Conservation (phyloP, 2,797 vertebrate species). For the Tragopan temminckii region DNA sequence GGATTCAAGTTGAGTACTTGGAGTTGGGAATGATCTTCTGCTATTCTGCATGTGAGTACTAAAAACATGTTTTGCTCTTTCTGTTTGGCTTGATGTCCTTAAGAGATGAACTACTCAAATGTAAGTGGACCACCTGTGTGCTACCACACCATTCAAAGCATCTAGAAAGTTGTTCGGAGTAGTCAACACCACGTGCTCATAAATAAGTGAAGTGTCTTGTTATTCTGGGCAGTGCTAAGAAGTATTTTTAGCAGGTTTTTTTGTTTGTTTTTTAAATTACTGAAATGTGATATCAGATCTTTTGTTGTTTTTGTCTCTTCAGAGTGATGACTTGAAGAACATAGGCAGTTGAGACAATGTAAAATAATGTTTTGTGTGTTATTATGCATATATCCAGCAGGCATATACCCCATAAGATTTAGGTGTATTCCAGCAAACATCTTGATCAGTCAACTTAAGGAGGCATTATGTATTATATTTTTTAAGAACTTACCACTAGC, state of each 20-base stretch:
- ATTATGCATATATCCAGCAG: fast-evolving
- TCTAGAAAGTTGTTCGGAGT: slow-evolving; percentile 43
- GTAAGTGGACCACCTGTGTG: slow-evolving; percentile 29
- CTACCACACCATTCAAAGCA: slow-evolving; percentile 40
- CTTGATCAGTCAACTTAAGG: background rate
- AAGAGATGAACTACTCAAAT: background rate
- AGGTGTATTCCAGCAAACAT: background rate
- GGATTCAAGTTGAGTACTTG: background rate
- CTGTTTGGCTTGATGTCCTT: slow-evolving; percentile 25
- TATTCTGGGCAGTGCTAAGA: slow-evolving; percentile 50
- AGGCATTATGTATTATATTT: background rate
- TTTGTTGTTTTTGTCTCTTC: slow-evolving; percentile 24
- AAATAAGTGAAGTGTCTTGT: slow-evolving; percentile 56
- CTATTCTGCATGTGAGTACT: background rate
- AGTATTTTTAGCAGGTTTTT: slow-evolving; percentile 47
- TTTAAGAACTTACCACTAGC: background rate
- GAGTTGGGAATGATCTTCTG: background rate
- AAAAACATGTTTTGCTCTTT: background rate
- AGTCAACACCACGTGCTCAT: slow-evolving; percentile 57
- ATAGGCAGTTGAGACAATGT: background rate
- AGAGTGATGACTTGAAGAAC: slow-evolving; percentile 20
- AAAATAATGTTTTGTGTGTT: background rate
- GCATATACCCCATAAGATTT: background rate
- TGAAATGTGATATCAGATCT: background rate
- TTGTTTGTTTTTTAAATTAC: background rate